A percentile compares a stretch with the other conserved stretches of the same genome.
These are phyloP conservation scores for Buceros bicornis DNA, from an alignment of 2,797 vertebrate genomes.

Conservation along the genomic window DNA sequence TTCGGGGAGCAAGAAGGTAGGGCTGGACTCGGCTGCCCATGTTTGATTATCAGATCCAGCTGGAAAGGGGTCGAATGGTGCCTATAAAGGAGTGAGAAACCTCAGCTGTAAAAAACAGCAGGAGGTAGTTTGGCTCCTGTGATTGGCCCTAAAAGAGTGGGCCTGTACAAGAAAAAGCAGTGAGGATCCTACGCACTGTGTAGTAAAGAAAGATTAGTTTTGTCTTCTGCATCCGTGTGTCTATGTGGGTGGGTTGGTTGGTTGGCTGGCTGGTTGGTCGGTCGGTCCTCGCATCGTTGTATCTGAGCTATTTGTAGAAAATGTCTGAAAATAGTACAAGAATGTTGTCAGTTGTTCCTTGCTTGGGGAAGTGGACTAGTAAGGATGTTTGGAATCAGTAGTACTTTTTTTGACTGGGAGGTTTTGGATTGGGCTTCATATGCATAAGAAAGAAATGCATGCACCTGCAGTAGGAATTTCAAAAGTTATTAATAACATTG, in stretches of 20 bases:
- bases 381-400: neutral
- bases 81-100: slow-evolving; percentile 51
- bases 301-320: neutral
- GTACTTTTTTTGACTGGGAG: neutral
- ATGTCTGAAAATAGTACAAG: neutral
- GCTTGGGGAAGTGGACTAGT: neutral
- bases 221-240: neutral
- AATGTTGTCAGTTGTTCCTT: neutral
- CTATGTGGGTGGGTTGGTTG: rapidly evolving
- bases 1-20: neutral
- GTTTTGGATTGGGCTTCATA: neutral
- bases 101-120: slow-evolving; percentile 26
- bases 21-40: neutral
- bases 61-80: slow-evolving; percentile 41
- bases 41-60: slow-evolving; percentile 59
- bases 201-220: neutral
- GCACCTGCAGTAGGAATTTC: slow-evolving; percentile 10
- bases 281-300: rapidly evolving
- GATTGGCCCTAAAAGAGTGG: neutral
- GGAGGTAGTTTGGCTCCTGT: slow-evolving; percentile 18
- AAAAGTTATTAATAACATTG: neutral
- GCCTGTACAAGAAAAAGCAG: neutral
- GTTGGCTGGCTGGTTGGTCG: neutral
- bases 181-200: neutral
- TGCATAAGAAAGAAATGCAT: neutral